Conservation (phyloP, 2,113 vertebrate species). For the Fregata magnificens region DNA sequence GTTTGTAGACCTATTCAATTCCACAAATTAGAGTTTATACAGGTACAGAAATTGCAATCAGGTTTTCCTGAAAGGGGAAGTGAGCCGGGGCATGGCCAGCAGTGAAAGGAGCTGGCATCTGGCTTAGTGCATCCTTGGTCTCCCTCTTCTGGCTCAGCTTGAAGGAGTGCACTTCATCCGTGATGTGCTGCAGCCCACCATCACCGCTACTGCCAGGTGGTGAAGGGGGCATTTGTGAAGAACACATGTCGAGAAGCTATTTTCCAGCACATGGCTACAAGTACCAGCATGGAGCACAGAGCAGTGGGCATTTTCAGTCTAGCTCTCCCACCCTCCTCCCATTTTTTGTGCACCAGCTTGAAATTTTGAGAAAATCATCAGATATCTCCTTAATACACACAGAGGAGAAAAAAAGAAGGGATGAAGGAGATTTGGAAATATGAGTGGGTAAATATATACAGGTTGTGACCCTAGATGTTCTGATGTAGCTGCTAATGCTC, state of each 20-base stretch:
- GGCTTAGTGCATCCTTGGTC: slow-evolving; percentile 36
- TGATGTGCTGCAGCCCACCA: background rate
- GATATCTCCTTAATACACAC: background rate
- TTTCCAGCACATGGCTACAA: background rate
- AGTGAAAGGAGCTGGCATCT: background rate
- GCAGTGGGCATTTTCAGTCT: background rate
- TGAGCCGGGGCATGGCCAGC: background rate
- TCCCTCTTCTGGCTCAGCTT: slow-evolving; percentile 56
- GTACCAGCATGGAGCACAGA: background rate
- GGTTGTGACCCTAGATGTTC: background rate
- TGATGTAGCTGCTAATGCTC: background rate
- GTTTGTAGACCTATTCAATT: background rate
- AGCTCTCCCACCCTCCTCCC: background rate
- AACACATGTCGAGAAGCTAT: accelerated
- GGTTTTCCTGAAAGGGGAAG: background rate
- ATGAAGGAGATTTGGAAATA: background rate
- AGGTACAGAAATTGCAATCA: background rate
- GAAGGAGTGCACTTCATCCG: background rate
- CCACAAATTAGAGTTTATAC: background rate
- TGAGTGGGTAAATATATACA: background rate
- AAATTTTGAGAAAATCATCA: background rate
- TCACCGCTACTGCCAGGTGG: background rate
- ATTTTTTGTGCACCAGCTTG: accelerated
- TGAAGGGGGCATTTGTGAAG: background rate
- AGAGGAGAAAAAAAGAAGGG: background rate